These are phyloP conservation scores for Nephrotoma flavescens DNA, from an alignment of 2,888 invertebrate genomes.

Conservation along the genomic window DNA sequence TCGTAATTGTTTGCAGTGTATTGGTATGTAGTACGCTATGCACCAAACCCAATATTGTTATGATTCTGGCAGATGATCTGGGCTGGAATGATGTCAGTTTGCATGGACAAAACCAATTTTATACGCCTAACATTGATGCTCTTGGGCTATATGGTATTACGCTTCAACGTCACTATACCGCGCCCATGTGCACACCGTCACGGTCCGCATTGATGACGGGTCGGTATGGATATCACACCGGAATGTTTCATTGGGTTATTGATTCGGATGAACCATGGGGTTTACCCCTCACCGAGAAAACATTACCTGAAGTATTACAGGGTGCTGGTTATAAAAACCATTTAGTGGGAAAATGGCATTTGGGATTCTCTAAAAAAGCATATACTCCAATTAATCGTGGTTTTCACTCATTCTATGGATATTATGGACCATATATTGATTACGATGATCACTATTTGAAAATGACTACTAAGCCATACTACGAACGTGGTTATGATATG, in stretches of 20 bases:
- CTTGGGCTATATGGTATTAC: slow-evolving; percentile 73
- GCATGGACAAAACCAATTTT: slow-evolving; percentile 74
- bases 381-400: slow-evolving; percentile 56
- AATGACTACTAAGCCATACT: slow-evolving; percentile 22
- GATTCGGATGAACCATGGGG: slow-evolving; percentile 53
- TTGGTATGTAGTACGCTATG: too few relatives aligned
- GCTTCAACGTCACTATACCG: slow-evolving; percentile 63
- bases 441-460: slow-evolving; percentile 53
- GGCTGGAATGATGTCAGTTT: slow-evolving; percentile 89
- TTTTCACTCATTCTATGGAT: slow-evolving; percentile 72
- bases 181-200: slow-evolving; percentile 75
- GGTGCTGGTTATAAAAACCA: slow-evolving; percentile 67
- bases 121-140: slow-evolving; percentile 81
- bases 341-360: slow-evolving; percentile 83
- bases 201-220: slow-evolving; percentile 71
- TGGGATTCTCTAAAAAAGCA: slow-evolving; percentile 52
- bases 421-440: slow-evolving; percentile 58
- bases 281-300: slow-evolving; percentile 46
- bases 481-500: slow-evolving; percentile 34
- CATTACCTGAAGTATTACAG: slow-evolving; percentile 51
- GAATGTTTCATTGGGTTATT: slow-evolving; percentile 56
- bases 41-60: slow-evolving; percentile 47
- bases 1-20: too few relatives aligned
- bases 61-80: slow-evolving; percentile 72
- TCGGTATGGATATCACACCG: slow-evolving; percentile 71